A percentile compares a stretch with the other conserved stretches of the same genome.
These are phyloP conservation scores for Sebastolobus alascanus DNA, from an alignment of 2,797 vertebrate genomes.

Conservation along the genomic window DNA sequence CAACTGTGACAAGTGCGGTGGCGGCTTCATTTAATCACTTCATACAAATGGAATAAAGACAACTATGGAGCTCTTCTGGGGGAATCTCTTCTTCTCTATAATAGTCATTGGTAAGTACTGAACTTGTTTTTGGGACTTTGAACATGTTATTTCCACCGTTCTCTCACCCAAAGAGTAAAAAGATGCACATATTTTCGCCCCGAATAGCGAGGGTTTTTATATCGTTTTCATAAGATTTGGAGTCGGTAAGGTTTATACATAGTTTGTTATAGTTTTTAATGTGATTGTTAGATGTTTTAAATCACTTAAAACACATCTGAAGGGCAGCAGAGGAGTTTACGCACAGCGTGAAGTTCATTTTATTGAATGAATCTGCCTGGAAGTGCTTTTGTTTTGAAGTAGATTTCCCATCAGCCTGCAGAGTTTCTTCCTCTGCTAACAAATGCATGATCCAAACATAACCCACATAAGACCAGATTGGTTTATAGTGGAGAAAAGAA, in stretches of 20 bases:
- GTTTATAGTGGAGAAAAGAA: not conserved
- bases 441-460: not conserved
- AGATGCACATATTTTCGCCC: not conserved
- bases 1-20: constrained; percentile 57
- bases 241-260: not conserved
- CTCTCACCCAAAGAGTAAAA: not conserved
- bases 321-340: not conserved
- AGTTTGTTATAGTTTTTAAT: not conserved
- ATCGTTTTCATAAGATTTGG: not conserved
- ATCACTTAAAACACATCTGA: not conserved
- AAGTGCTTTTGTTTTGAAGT: not conserved
- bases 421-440: not conserved
- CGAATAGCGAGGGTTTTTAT: not conserved
- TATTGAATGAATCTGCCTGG: not conserved
- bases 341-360: not conserved
- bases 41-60: constrained; percentile 40
- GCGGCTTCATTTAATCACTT: constrained; percentile 20
- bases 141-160: not conserved
- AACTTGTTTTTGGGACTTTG: not conserved
- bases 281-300: not conserved
- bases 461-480: not conserved
- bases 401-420: not conserved
- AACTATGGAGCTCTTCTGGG: constrained; percentile 64
- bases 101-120: constrained; percentile 64
- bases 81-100: constrained; percentile 37